Base-by-base conservation (phyloP, 2,888 invertebrate genomes). In the Sinotaia quadrata region DNA sequence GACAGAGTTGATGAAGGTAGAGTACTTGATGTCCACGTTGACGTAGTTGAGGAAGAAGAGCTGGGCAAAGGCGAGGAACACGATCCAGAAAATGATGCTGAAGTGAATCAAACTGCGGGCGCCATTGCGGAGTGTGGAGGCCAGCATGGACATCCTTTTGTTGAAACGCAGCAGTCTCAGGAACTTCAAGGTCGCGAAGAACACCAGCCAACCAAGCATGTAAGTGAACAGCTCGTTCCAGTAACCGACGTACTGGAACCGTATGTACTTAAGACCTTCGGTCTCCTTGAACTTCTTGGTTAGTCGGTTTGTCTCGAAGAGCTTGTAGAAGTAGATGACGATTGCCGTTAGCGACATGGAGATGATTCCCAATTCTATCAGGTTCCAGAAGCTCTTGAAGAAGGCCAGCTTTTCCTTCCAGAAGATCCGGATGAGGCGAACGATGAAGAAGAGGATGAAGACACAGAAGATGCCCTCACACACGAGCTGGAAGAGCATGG, bases 131-230 rank as follows among this genome's bases (percentile, higher is more conserved):
- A 88, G 76, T 0, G 87, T 87, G 31, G 84, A 75, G 1, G 85
- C 83, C 66, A 88, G 73, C 71, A 87, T 68, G 41, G 82, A 82
- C 68, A 87, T 85, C 51, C 83, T 75, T 66, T 87, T 86, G 81
- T 90, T 90, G 84, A 90, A 90, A 67, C 89, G 82, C 36, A 90
- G 83, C 27, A 90, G 83, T 69, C 88, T 88, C 65, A 89, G 84
- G 82, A 90, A 90, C 79, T 90, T 90, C 69, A 90, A 80, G 5
- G 89, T 88, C 31, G 88, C 87, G 49, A 89, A 84, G 83, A 90
- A 90, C 41, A 89, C 88, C 21, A 89, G 81, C 77, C 87, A 87
- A n/a, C 89, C 89, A 31, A 90, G 82, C 72, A 89, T 83, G 76
- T 89, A 89, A 24, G 87, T 86, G 78, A 90, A 89, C 10, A 87